These are phyloP conservation scores for Acanthosoma haemorrhoidale DNA, from an alignment of 2,888 invertebrate species.

Conservation along the genomic window DNA sequence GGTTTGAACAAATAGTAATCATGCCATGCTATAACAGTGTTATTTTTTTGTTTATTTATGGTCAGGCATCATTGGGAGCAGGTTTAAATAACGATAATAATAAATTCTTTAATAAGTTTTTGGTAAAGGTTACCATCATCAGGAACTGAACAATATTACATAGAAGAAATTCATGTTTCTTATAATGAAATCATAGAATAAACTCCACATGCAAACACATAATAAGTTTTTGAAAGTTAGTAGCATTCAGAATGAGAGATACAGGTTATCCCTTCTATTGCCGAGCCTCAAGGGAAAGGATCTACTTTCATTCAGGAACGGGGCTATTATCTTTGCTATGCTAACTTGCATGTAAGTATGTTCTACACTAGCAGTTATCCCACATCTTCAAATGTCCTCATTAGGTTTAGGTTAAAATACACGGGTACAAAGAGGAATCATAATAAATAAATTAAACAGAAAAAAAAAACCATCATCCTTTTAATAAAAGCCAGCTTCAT, in stretches of 20 bases:
- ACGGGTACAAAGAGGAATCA: no score
- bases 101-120: background rate
- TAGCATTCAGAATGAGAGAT: background rate
- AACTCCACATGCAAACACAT: background rate
- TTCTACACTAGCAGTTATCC: no score
- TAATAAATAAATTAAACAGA: no score
- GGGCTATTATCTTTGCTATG: no score
- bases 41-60: background rate
- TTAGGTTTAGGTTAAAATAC: no score
- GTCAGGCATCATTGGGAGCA: slow-evolving; percentile 3
- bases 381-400: no score
- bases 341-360: no score
- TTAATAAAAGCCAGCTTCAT: no score
- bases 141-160: background rate
- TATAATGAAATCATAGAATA: background rate
- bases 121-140: background rate
- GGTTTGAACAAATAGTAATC: background rate
- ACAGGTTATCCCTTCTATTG: slow-evolving; percentile 6
- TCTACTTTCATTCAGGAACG: no score
- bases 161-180: background rate
- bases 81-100: background rate
- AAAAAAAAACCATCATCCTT: no score
- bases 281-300: no score
- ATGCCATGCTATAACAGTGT: slow-evolving; percentile 27
- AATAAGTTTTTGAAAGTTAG: slow-evolving; percentile 3